These are phyloP conservation scores for Caenorhabditis imperialis DNA, from an alignment of 2,888 invertebrate genomes.

Conservation along the genomic window DNA sequence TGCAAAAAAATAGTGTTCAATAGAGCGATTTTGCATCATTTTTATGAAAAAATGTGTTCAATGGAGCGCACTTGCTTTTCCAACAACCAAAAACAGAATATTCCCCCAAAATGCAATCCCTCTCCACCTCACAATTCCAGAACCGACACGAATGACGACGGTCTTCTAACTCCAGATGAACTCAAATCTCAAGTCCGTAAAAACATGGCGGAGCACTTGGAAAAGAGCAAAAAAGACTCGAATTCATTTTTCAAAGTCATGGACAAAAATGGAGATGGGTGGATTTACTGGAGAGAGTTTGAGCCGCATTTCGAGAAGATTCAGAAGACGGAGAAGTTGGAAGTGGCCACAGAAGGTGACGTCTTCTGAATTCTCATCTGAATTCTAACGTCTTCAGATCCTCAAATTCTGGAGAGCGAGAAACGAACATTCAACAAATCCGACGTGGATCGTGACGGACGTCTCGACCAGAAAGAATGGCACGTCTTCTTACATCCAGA, in stretches of 20 bases:
- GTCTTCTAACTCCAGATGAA: slow-evolving; percentile 76
- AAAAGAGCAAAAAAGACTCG: slow-evolving; percentile 78
- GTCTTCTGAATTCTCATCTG: slow-evolving; percentile 2
- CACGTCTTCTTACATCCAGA: slow-evolving; percentile 86
- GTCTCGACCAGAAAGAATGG: slow-evolving; percentile 64
- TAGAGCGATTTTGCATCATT: too few species aligned
- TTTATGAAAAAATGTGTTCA: neutral
- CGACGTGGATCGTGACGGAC: slow-evolving; percentile 64
- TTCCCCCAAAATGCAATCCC: too few species aligned
- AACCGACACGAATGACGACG: slow-evolving; percentile 78
- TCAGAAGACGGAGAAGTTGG: slow-evolving; percentile 79
- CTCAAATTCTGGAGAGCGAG: slow-evolving; percentile 60
- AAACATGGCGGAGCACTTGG: slow-evolving; percentile 79
- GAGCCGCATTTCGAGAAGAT: slow-evolving; percentile 85
- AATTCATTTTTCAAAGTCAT: slow-evolving; percentile 57
- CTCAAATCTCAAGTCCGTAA: slow-evolving; percentile 78
- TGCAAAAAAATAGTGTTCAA: too few species aligned
- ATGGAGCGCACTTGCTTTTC: too few species aligned
- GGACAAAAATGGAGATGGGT: slow-evolving; percentile 63
- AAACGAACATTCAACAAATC: slow-evolving; percentile 60
- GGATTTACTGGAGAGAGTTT: slow-evolving; percentile 87
- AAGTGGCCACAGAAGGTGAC: slow-evolving; percentile 45
- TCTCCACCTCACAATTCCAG: too few species aligned
- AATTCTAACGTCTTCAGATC: slow-evolving; percentile 43
- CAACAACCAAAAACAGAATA: too few species aligned